These are phyloP conservation scores for Psittacula cyanocephala DNA, from an alignment of 2,113 vertebrate species.

Conservation along the genomic window DNA sequence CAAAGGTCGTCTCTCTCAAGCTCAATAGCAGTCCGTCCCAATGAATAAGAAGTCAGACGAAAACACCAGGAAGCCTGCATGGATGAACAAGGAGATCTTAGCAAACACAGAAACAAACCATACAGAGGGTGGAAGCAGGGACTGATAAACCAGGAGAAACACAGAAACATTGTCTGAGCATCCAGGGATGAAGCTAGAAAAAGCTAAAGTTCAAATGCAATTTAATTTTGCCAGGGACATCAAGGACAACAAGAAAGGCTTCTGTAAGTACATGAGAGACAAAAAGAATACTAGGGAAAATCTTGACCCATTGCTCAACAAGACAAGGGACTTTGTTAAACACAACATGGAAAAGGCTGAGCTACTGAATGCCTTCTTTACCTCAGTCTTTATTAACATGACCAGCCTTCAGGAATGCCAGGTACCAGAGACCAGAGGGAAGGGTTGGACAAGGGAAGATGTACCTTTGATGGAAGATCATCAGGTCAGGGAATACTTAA, in stretches of 20 bases:
- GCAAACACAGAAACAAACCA: background rate
- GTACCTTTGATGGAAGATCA: background rate
- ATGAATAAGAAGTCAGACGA: background rate
- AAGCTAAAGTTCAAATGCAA: background rate
- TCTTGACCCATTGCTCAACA: fast-evolving
- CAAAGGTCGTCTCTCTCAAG: background rate
- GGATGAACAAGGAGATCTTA: background rate
- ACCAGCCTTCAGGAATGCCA: background rate
- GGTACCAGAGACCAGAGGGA: background rate
- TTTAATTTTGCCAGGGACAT: background rate
- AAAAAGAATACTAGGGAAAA: background rate
- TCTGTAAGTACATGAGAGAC: background rate
- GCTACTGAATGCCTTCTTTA: background rate
- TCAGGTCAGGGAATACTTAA: background rate
- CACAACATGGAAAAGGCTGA: background rate
- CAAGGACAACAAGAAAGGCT: background rate
- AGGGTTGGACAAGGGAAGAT: background rate
- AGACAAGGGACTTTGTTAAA: background rate
- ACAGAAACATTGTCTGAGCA: background rate
- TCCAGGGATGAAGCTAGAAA: background rate
- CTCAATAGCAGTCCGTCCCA: background rate
- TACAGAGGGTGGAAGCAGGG: background rate
- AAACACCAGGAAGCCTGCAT: background rate
- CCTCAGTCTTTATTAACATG: background rate
- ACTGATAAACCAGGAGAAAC: background rate